Evolutionary conservation across 2,797 vertebrate species (phyloP), one percentile per base, ranked within the genome.

Genomic region (Sebastes minor): DNA sequence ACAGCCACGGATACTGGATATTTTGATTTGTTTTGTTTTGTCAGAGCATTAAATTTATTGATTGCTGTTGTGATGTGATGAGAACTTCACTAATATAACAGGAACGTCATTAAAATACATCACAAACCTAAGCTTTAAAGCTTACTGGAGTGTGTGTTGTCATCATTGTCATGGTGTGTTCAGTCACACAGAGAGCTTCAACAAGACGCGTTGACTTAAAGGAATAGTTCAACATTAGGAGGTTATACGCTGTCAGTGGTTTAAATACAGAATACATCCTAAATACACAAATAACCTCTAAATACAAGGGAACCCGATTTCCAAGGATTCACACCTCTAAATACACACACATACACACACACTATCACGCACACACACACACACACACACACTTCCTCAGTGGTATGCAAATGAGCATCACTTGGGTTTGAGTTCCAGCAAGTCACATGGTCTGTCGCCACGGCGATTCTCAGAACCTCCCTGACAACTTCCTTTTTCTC

Each of bases 361-460:
- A 49, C 14, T 38, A 38, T 38, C 52, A 71, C 32, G 12, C 30
- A 69, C 30, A 70, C 23, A 32, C 28, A 28, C 28, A 30, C 28
- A 27, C 27, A 12, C 10, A 35, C 33, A 35, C 33, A 72, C 71
- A 70, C 53, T 38, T 22, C 49, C 27, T 22, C 22, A 55, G 5
- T 6, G 2, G 67, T 93, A 94, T 95, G 94, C 81, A 95, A 96
- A 96, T 94, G 71, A 93, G 88, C 35, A 16, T 23, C 38, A 77
- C 68, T 75, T 60, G 25, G 78, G 76, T 83, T 35, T 18, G 67
- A 65, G 81, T 97, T 97, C 94, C 96, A 94, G 94, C 89, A 95
- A 95, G 94, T 97, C 97, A 97, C 95, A 88, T 97, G 96, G 88
- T 78, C 53, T 22, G 38, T 74, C 28, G 82, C 93, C 86, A 25